These are phyloP conservation scores for Cydia fagiglandana DNA, from an alignment of 1,140 invertebrate genomes.

Conservation along the genomic window DNA sequence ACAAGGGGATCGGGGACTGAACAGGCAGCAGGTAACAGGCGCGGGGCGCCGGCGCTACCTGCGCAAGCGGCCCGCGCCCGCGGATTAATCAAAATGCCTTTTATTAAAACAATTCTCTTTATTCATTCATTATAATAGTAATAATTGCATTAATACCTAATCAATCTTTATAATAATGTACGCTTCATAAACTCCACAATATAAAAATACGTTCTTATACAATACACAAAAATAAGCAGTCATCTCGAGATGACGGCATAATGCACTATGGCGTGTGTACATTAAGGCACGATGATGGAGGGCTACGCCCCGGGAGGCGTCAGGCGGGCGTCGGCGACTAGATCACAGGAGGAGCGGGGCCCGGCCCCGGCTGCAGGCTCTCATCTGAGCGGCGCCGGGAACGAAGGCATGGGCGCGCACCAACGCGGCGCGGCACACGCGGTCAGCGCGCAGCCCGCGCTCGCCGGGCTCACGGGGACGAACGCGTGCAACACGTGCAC, in stretches of 20 bases:
- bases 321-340: slow-evolving; percentile 74
- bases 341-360: slow-evolving; percentile 70
- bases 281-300: slow-evolving; percentile 74
- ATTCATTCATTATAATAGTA: slow-evolving; percentile 71
- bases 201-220: slow-evolving; percentile 75
- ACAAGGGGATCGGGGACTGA: slow-evolving; percentile 41
- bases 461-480: slow-evolving; percentile 61
- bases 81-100: slow-evolving; percentile 50
- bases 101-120: slow-evolving; percentile 73
- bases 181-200: slow-evolving; percentile 72
- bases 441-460: slow-evolving; percentile 58
- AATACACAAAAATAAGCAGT: slow-evolving; percentile 76
- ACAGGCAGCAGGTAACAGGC: slow-evolving; percentile 51
- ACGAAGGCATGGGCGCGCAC: slow-evolving; percentile 58
- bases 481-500: slow-evolving; percentile 67
- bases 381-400: slow-evolving; percentile 71
- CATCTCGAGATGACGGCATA: slow-evolving; percentile 65
- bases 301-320: slow-evolving; percentile 75
- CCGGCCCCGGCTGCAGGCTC: slow-evolving; percentile 56
- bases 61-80: slow-evolving; percentile 36
- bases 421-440: slow-evolving; percentile 59
- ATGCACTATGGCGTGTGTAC: slow-evolving; percentile 75
- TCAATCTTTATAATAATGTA: slow-evolving; percentile 73
- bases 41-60: slow-evolving; percentile 70
- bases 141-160: slow-evolving; percentile 59